Evolutionary conservation across 2,888 invertebrate genomes (phyloP).

Genomic region (Colostygia pectinataria): DNA sequence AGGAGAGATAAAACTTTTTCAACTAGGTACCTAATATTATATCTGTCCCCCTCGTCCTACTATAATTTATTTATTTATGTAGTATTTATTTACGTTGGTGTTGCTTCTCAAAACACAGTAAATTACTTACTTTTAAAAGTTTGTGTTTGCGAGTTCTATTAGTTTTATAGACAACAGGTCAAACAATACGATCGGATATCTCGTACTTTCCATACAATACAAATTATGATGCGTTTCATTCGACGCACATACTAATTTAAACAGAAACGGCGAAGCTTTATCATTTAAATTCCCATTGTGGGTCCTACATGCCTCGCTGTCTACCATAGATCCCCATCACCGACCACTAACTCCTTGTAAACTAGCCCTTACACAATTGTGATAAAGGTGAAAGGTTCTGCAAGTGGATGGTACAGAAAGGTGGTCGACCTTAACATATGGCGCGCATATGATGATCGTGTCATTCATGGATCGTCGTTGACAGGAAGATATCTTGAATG

Average conservation of each 20-base stretch:
- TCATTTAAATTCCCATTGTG: constrained; percentile 51
- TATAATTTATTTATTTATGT: no score
- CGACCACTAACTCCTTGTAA: constrained; percentile 3
- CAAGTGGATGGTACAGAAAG: constrained; percentile 20
- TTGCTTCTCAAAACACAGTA: no score
- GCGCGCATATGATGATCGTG: constrained; percentile 35
- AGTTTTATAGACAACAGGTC: neutral
- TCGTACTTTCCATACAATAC: constrained; percentile 12
- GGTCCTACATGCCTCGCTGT: constrained; percentile 39
- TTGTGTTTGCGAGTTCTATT: no score
- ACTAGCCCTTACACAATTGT: constrained; percentile 8
- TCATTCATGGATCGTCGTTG: constrained; percentile 30
- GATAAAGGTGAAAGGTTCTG: constrained; percentile 9
- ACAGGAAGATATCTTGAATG: constrained; percentile 24
- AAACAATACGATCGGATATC: constrained; percentile 2
- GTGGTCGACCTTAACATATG: constrained; percentile 43
- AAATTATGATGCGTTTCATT: constrained; percentile 28
- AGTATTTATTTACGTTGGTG: no score
- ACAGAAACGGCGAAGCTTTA: constrained; percentile 37
- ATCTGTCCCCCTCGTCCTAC: no score
- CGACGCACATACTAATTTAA: constrained; percentile 36
- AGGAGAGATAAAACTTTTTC: no score
- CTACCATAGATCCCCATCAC: constrained; percentile 26
- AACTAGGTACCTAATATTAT: no score
- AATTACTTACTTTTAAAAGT: no score